Conservation (phyloP, 2,888 invertebrate species). For the Lottia scabra region DNA sequence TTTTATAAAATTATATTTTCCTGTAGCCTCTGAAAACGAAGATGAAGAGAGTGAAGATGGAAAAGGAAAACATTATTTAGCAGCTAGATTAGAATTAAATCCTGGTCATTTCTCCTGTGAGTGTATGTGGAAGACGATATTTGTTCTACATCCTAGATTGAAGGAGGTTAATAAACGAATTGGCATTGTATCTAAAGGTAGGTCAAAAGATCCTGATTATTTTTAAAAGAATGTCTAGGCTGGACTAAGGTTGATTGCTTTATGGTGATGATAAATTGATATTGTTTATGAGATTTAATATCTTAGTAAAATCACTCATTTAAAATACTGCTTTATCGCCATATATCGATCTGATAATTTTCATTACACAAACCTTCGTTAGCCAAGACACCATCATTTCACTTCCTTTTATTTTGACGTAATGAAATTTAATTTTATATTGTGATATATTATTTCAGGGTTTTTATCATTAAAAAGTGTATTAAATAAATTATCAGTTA, state of each 20-base stretch:
- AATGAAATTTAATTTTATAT: background rate
- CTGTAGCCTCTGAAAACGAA: conserved; percentile 44
- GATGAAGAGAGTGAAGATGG: conserved; percentile 60
- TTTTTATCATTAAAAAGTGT: conserved; percentile 76
- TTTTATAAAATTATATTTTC: no score
- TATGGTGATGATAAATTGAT: no score
- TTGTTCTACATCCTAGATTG: conserved; percentile 79
- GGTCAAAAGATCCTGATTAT: background rate
- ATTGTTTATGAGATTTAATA: no score
- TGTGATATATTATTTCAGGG: conserved; percentile 40
- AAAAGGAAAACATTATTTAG: conserved; percentile 63
- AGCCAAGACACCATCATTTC: no score
- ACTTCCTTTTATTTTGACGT: no score
- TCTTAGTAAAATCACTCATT: no score
- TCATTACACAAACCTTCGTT: no score
- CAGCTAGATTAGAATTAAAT: conserved; percentile 71
- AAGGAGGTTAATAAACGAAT: conserved; percentile 69
- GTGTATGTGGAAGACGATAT: conserved; percentile 80
- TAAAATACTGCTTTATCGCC: no score
- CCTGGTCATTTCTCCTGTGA: conserved; percentile 82
- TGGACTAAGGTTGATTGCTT: no score
- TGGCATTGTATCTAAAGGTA: conserved; percentile 46
- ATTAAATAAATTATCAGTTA: conserved; percentile 79
- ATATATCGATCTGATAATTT: no score
- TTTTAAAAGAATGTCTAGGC: no score